These are phyloP conservation scores for Boulengerochromis microlepis DNA, from an alignment of 2,113 vertebrate species.

Conservation along the genomic window DNA sequence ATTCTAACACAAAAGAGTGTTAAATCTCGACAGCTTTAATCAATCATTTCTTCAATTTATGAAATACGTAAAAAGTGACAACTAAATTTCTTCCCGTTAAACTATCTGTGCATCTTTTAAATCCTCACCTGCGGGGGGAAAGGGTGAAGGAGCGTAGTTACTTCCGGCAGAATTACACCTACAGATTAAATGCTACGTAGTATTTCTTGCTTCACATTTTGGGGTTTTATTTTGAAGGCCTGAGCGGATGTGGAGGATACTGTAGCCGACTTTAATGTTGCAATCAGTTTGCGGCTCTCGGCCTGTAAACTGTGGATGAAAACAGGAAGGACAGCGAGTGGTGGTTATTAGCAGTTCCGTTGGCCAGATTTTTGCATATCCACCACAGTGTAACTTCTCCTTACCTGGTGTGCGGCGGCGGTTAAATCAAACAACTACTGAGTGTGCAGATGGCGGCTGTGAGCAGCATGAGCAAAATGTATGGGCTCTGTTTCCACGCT, in stretches of 20 bases:
- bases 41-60: neutral
- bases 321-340: neutral
- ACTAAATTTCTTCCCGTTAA: neutral
- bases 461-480: constrained; percentile 51
- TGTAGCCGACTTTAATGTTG: neutral
- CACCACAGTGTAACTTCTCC: neutral
- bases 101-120: neutral
- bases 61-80: neutral
- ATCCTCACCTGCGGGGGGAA: neutral
- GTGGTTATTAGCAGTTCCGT: neutral
- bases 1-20: neutral
- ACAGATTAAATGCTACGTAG: neutral
- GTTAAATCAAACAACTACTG: neutral
- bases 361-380: rapidly evolving
- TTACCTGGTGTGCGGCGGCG: neutral
- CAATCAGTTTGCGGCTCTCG: neutral
- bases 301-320: neutral
- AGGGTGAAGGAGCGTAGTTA: neutral
- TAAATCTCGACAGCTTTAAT: neutral
- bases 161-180: neutral
- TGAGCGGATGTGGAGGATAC: neutral
- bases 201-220: neutral
- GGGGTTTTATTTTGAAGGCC: neutral
- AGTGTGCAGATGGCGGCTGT: constrained; percentile 51
- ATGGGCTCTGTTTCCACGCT: constrained; percentile 42